Evolutionary conservation across 2,797 vertebrate species (phyloP), one percentile per base, ranked within the genome.

Genomic region (Fringilla coelebs): DNA sequence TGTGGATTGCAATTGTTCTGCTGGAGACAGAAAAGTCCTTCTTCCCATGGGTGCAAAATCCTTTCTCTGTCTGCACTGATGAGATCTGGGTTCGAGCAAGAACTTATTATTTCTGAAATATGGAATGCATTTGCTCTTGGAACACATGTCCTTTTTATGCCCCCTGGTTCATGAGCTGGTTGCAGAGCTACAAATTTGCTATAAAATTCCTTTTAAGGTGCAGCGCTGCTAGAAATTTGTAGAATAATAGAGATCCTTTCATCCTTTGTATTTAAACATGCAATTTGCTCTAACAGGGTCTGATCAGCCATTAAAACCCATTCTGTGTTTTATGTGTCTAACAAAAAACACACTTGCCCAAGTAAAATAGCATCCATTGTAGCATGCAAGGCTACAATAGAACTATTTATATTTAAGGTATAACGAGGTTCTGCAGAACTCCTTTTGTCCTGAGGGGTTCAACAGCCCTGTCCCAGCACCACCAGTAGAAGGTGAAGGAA

Each of bases 161-260:
- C 84, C 92, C 60, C 46, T 94, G 43, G 48, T 96, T 97, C 94
- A 92, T 52, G 73, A 95, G 94, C 90, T 95, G 70, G 82, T 96
- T 96, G 91, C 93, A 96, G 92, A 94, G 90, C 96, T 97, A 96
- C 95, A 95, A 96, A 96, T 95, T 97, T 93, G 88, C 95, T 96
- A 95, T 97, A 97, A 97, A 97, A 90, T 86, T 91, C 91, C 96
- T 96, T 97, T 96, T 90, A 95, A 97, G 95, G 90, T 84, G 80
- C 80, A 88, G 77, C 2, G 14, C 89, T 96, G 95, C 91, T 94
- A 92, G 93, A 97, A 96, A 96, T 96, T 92, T 96, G 91, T 96
- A 96, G 95, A 97, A 96, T 94, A 95, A 95, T 90, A 83, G 87
- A 79, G 52, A 81, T 74, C 85, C 95, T 96, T 97, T 96, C 91